Evolutionary conservation across 2,113 vertebrate species (phyloP).

Genomic region (Herpetotheres cachinnans): DNA sequence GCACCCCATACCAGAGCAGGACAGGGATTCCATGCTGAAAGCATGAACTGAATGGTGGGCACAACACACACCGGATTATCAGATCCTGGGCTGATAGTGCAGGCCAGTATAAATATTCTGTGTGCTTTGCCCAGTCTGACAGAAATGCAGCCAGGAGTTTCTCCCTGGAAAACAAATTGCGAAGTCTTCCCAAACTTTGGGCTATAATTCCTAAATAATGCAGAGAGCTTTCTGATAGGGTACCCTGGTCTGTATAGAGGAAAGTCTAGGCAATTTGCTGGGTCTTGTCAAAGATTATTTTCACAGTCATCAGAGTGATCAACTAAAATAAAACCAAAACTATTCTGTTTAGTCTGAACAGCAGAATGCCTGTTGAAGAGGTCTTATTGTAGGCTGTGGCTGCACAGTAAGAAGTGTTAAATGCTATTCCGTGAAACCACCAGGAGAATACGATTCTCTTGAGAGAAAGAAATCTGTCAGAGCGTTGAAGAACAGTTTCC

Average conservation of each 20-base stretch:
- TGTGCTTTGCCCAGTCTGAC: neutral
- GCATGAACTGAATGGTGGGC: neutral
- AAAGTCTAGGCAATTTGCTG: neutral
- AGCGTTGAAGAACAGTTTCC: neutral
- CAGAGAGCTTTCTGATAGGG: neutral
- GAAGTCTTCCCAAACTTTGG: neutral
- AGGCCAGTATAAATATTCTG: neutral
- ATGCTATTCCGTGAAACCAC: neutral
- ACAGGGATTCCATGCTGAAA: neutral
- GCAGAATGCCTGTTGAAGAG: neutral
- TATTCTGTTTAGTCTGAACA: neutral
- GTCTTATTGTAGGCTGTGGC: neutral
- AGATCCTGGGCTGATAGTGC: neutral
- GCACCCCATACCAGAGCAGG: fast-evolving
- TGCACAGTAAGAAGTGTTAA: neutral
- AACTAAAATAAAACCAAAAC: neutral
- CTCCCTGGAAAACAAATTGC: neutral
- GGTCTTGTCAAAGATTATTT: neutral
- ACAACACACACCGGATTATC: neutral
- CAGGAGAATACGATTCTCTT: neutral
- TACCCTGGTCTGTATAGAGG: neutral
- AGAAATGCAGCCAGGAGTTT: neutral
- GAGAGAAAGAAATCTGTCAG: neutral
- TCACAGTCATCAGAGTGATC: neutral
- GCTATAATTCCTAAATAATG: neutral